Evolutionary conservation across 2,797 vertebrate species (phyloP), one percentile per base, ranked within the genome.

Genomic region (Catamblyrhynchus diadema): DNA sequence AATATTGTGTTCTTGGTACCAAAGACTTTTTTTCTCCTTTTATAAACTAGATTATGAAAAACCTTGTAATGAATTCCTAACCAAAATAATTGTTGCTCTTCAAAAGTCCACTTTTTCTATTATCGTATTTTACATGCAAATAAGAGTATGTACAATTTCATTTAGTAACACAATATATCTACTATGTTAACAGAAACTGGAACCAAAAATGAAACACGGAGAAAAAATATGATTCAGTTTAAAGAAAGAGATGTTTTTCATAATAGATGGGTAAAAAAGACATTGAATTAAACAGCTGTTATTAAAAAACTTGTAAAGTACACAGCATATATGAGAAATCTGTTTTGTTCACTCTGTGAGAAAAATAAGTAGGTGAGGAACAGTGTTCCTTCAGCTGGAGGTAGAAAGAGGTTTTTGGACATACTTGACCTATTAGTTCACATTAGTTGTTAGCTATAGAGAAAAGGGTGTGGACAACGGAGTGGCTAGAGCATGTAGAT

Each of bases 61-160:
- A 8, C 5, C 10, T 47, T 64, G 27, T 42, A 64, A 30, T 37
- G 42, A 74, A 56, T 72, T 83, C 12, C 13, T 65, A 50, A 51
- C 25, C 23, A 33, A 60, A 87, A 39, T 35, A 6, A 6, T 25
- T 42, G 9, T 37, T 72, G 30, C 11, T 66, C 12, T 89, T 66
- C 27, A 66, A 6, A 89, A 70, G 24, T 42, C 35, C 16, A 19
- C 53, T 59, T 70, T 51, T 91, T 54, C 51, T 81, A 1, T 72
- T 87, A 66, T 3, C 0, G 0, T 57, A 20, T 27, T 37, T 73
- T 80, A 30, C 1, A 1, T 82, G 42, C 16, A 90, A 86, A 33
- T 72, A 50, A 88, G 66, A 37, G 22, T 2, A 44, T 18, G 13
- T 48, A 13, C 4, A 13, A 3, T 72, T 92, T 79, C 8, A 28